A percentile compares a stretch with the other conserved stretches of the same genome.
phyloP scores from a whole-genome alignment of 1,140 invertebrate species.

The Triops cancriformis region DNA sequence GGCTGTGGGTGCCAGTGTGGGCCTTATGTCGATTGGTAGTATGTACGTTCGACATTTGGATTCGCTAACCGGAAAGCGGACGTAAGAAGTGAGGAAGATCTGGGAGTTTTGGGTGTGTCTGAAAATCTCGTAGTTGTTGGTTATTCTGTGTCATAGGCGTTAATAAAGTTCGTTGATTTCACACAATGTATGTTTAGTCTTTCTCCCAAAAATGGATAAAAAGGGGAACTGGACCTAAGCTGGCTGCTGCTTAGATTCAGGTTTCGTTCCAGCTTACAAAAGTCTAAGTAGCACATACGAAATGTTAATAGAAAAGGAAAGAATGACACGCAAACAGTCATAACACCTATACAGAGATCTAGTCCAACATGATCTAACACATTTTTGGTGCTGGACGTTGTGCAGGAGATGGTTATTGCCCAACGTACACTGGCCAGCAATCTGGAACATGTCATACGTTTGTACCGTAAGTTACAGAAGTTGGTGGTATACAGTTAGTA shows the following conservation, averaged over 20 bases:
- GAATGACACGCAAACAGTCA: not conserved
- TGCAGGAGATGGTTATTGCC: not conserved
- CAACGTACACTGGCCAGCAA: not conserved
- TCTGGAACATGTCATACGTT: not conserved
- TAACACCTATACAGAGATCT: not conserved
- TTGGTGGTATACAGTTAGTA: not conserved
- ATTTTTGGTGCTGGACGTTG: not conserved
- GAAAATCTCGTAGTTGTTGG: not conserved
- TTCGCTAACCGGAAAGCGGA: not conserved
- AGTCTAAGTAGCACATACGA: not conserved
- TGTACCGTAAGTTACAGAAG: not conserved
- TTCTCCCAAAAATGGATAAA: not conserved
- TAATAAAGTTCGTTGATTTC: not conserved
- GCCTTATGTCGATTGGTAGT: slow-evolving; percentile 50
- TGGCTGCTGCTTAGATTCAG: not conserved
- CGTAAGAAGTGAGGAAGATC: not conserved
- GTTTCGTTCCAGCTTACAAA: not conserved
- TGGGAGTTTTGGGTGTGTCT: not conserved
- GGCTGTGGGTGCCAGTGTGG: slow-evolving; percentile 51
- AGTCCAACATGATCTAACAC: not conserved
- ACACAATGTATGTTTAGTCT: not conserved
- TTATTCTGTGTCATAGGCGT: not conserved
- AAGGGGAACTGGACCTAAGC: not conserved
- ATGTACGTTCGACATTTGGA: slow-evolving; percentile 43
- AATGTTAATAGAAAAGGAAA: not conserved